Conservation (phyloP, 2,113 vertebrate genomes). For the Corythoichthys intestinalis region DNA sequence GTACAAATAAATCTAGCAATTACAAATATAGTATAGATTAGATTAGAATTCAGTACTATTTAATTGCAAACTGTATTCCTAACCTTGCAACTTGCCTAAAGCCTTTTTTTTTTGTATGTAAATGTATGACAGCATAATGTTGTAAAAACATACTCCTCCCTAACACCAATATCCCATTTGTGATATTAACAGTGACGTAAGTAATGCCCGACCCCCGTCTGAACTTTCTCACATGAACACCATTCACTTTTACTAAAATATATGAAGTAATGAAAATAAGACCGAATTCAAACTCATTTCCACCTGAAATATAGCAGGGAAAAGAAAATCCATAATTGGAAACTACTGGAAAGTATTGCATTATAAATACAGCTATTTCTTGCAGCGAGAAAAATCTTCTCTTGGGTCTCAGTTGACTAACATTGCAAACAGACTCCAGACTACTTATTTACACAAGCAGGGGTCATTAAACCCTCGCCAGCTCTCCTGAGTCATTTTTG, state of each 20-base stretch:
- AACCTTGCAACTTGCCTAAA: too few relatives aligned
- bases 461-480: conserved; percentile 47
- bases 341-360: conserved; percentile 38
- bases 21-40: too few relatives aligned
- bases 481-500: conserved; percentile 53
- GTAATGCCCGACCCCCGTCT: conserved; percentile 44
- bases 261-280: conserved; percentile 19
- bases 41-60: too few relatives aligned
- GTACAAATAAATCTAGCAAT: too few relatives aligned
- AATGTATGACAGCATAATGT: conserved; percentile 12
- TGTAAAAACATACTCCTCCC: conserved; percentile 13
- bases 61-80: too few relatives aligned
- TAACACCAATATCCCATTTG: conserved; percentile 20
- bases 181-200: conserved; percentile 34
- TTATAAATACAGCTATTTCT: conserved; percentile 43
- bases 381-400: conserved; percentile 40
- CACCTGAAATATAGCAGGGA: conserved; percentile 1
- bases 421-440: conserved; percentile 52
- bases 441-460: conserved; percentile 65
- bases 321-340: conserved; percentile 19
- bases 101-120: conserved; percentile 6
- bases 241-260: conserved; percentile 40
- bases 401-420: conserved; percentile 43
- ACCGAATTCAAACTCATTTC: conserved; percentile 17
- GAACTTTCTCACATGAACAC: conserved; percentile 43